Evolutionary conservation across 2,888 invertebrate genomes (phyloP).

Genomic region (Parnassius apollo): DNA sequence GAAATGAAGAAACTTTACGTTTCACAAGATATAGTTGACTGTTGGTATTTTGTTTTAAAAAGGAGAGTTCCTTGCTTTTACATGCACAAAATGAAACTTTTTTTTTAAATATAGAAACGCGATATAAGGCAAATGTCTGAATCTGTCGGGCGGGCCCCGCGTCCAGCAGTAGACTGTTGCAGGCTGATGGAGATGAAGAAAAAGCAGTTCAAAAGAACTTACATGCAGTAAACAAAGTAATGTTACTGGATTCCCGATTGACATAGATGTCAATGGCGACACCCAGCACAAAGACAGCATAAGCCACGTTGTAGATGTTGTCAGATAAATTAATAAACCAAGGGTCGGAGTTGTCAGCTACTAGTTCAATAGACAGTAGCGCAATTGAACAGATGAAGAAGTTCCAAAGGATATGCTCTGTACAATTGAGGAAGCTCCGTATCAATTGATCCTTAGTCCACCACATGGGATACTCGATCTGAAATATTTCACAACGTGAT

Average conservation of each 20-base stretch:
- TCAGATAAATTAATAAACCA: slow-evolving; percentile 36
- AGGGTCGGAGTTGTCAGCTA: slow-evolving; percentile 31
- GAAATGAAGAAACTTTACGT: no score
- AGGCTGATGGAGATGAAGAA: no score
- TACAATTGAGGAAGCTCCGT: slow-evolving; percentile 42
- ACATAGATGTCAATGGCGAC: slow-evolving; percentile 37
- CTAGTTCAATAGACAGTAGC: slow-evolving; percentile 41
- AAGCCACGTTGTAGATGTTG: slow-evolving; percentile 45
- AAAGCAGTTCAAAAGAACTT: background rate
- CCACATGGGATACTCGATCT: slow-evolving; percentile 51
- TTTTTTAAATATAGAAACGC: no score
- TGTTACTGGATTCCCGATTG: slow-evolving; percentile 6
- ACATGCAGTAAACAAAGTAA: slow-evolving; percentile 20
- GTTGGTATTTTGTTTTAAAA: no score
- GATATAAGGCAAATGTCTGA: no score
- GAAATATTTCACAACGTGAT: slow-evolving; percentile 12
- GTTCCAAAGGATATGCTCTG: slow-evolving; percentile 54
- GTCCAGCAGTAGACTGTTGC: no score
- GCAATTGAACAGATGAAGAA: slow-evolving; percentile 45
- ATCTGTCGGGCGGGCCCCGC: no score
- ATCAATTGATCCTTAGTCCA: slow-evolving; percentile 40
- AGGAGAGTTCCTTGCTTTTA: no score
- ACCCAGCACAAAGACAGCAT: slow-evolving; percentile 46
- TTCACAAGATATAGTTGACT: no score
- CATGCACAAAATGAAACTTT: no score